A percentile compares a stretch with the other conserved stretches of the same genome.
Evolutionary conservation across 2,797 vertebrate genomes (phyloP).

Genomic region (Ctenopoma kingsleyae): DNA sequence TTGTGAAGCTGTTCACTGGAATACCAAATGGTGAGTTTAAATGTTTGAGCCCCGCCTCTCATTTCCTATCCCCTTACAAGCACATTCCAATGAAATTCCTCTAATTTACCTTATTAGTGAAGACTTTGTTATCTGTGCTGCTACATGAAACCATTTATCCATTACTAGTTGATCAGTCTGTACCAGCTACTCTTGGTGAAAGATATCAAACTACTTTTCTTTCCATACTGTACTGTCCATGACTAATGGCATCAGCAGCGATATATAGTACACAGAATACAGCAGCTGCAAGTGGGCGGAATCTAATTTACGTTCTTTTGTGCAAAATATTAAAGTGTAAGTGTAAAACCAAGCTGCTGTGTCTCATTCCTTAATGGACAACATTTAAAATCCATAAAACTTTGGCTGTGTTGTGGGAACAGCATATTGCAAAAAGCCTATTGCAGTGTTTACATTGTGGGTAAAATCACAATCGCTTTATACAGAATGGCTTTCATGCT

Average conservation of each 20-base stretch:
- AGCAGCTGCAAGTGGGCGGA: conserved; percentile 52
- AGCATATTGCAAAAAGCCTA: conserved; percentile 1
- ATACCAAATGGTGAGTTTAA: conserved; percentile 63
- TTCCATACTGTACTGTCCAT: not conserved
- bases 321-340: conserved; percentile 9
- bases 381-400: not conserved
- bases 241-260: conserved; percentile 7
- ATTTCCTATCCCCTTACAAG: conserved; percentile 24
- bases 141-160: not conserved
- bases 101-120: conserved; percentile 19
- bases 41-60: conserved; percentile 45
- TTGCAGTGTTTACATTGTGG: conserved; percentile 32
- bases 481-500: conserved; percentile 34
- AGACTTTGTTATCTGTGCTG: conserved; percentile 12
- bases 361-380: not conserved
- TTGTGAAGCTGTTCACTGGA: conserved; percentile 75
- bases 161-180: not conserved
- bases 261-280: not conserved
- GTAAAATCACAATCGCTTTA: conserved; percentile 27
- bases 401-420: not conserved
- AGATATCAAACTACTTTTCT: not conserved
- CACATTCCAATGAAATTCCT: conserved; percentile 58
- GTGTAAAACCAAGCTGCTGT: conserved; percentile 12
- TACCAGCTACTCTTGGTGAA: not conserved
- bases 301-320: conserved; percentile 32